Percentiles rank a stretch among this genome's conserved stretches.
These are phyloP conservation scores for Brachirus orientalis DNA, from an alignment of 2,113 vertebrate species.

Conservation along the genomic window DNA sequence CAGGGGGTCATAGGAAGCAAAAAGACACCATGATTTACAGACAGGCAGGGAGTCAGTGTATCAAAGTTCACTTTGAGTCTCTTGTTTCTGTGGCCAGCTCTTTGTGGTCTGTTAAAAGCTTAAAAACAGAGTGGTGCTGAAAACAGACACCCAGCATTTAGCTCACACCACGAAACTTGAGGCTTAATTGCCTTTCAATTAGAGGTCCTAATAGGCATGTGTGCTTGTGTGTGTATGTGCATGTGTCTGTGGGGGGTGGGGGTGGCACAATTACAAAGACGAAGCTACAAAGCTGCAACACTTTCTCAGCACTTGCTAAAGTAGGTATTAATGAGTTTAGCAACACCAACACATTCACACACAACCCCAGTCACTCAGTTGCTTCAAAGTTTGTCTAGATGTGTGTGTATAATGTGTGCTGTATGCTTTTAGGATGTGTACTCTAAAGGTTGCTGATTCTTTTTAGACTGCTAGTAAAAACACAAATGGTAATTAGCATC, in stretches of 20 bases:
- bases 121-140: conserved; percentile 64
- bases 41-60: conserved; percentile 25
- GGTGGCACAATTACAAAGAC: background rate
- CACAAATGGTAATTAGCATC: conserved; percentile 60
- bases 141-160: conserved; percentile 73
- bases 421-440: background rate
- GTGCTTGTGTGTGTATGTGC: conserved; percentile 21
- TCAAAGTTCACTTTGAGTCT: conserved; percentile 60
- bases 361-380: background rate
- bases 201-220: conserved; percentile 72
- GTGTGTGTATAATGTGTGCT: background rate
- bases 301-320: conserved; percentile 66
- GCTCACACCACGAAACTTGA: conserved; percentile 78
- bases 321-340: conserved; percentile 67
- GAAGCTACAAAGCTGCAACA: background rate
- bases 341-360: conserved; percentile 5
- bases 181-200: conserved; percentile 83
- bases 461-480: conserved; percentile 59
- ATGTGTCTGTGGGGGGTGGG: conserved; percentile 15
- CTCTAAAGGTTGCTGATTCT: conserved; percentile 40
- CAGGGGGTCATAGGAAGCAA: background rate
- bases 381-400: conserved; percentile 5
- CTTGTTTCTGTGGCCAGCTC: conserved; percentile 64
- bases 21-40: conserved; percentile 15
- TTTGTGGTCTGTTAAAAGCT: conserved; percentile 76